Evolutionary conservation across 2,113 vertebrate genomes (phyloP).

Genomic region (Spea bombifrons): DNA sequence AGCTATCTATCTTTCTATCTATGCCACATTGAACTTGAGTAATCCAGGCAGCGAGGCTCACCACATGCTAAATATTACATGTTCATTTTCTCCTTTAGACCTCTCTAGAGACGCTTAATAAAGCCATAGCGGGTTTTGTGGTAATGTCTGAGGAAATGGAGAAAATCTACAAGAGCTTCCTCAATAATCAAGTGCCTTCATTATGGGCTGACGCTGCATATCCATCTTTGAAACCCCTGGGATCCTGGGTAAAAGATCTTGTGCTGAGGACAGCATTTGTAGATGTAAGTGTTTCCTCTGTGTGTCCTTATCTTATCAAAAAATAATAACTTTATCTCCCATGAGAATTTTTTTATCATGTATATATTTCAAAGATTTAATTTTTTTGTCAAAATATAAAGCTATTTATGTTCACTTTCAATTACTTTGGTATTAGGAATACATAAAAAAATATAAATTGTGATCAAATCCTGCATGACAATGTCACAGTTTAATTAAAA

Average conservation of each 20-base stretch:
- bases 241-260: conserved; percentile 72
- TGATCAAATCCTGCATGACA: too few species aligned
- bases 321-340: too few species aligned
- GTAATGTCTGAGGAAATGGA: conserved; percentile 83
- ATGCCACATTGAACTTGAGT: background rate
- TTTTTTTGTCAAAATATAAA: too few species aligned
- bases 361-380: too few species aligned
- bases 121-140: conserved; percentile 72
- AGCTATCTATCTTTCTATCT: background rate
- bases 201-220: conserved; percentile 65
- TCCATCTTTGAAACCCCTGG: conserved; percentile 73
- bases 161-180: conserved; percentile 72
- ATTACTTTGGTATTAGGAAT: too few species aligned
- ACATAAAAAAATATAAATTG: too few species aligned
- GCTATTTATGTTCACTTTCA: too few species aligned
- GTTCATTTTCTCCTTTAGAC: conserved; percentile 53
- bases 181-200: conserved; percentile 73
- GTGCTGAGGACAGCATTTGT: conserved; percentile 71
- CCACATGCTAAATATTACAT: background rate
- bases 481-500: too few species aligned
- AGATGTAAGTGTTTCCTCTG: conserved; percentile 59
- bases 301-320: too few species aligned
- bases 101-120: conserved; percentile 69
- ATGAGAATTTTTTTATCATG: too few species aligned
- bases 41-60: background rate